Percentiles rank a stretch among this genome's conserved stretches.
Evolutionary conservation across 2,797 vertebrate genomes (phyloP).

Genomic region (Enteromius paludinosus): DNA sequence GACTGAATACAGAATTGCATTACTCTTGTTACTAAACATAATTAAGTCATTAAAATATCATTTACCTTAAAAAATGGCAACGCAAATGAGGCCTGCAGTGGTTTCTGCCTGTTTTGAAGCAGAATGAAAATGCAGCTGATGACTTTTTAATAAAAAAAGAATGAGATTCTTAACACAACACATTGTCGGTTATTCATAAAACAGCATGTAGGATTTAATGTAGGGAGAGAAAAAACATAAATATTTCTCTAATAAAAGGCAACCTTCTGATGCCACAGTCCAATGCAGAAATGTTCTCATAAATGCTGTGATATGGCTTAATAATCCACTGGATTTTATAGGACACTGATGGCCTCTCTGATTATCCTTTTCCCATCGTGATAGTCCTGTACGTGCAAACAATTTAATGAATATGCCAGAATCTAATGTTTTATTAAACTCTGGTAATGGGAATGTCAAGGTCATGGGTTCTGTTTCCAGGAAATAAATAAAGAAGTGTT

Average conservation of each 20-base stretch:
- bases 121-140: slow-evolving; percentile 39
- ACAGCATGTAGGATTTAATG: slow-evolving; percentile 19
- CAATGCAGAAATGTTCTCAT: slow-evolving; percentile 24
- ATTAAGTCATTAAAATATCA: slow-evolving; percentile 63
- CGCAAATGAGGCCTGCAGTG: slow-evolving; percentile 54
- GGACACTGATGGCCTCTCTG: not conserved
- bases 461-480: not conserved
- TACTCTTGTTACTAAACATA: slow-evolving; percentile 59
- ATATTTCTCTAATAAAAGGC: slow-evolving; percentile 22
- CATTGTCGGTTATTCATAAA: slow-evolving; percentile 37
- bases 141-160: slow-evolving; percentile 48
- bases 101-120: slow-evolving; percentile 47
- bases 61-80: slow-evolving; percentile 63
- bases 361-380: not conserved
- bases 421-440: not conserved
- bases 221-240: not conserved
- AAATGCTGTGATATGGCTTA: not conserved
- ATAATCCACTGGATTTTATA: slow-evolving; percentile 25
- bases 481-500: not conserved
- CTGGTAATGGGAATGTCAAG: not conserved
- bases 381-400: not conserved
- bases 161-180: slow-evolving; percentile 35
- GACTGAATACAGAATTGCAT: slow-evolving; percentile 50
- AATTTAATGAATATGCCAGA: not conserved
- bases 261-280: slow-evolving; percentile 5